phyloP scores from a whole-genome alignment of 2,113 vertebrate species.

The Sitta europaea region DNA sequence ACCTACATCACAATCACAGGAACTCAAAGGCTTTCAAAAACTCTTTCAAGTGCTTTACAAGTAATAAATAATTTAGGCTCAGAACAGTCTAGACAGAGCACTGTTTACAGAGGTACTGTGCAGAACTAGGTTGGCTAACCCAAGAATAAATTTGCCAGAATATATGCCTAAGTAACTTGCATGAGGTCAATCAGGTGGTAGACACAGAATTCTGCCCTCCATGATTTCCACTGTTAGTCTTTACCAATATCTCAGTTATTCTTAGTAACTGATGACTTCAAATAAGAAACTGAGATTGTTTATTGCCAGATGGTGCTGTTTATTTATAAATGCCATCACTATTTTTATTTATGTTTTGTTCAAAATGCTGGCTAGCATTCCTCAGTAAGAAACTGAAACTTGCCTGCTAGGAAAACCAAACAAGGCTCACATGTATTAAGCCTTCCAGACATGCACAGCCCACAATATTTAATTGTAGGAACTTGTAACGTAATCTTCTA shows the following conservation, averaged over 20 bases:
- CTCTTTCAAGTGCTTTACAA: neutral
- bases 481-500: neutral
- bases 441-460: neutral
- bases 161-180: neutral
- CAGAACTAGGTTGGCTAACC: neutral
- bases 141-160: neutral
- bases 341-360: neutral
- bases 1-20: neutral
- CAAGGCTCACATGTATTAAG: neutral
- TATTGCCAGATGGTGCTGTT: neutral
- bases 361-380: neutral
- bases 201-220: neutral
- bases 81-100: neutral
- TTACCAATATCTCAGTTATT: neutral
- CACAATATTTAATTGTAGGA: neutral
- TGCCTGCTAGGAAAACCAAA: neutral
- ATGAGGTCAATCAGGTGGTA: neutral
- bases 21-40: neutral
- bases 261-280: neutral
- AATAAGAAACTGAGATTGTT: neutral
- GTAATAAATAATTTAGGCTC: neutral
- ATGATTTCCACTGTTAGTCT: neutral
- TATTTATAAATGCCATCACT: neutral
- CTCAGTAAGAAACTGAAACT: neutral
- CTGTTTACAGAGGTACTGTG: neutral